Evolutionary conservation across 2,113 vertebrate species (phyloP), one percentile per base, ranked within the genome.

Genomic region (Seriola dumerili): DNA sequence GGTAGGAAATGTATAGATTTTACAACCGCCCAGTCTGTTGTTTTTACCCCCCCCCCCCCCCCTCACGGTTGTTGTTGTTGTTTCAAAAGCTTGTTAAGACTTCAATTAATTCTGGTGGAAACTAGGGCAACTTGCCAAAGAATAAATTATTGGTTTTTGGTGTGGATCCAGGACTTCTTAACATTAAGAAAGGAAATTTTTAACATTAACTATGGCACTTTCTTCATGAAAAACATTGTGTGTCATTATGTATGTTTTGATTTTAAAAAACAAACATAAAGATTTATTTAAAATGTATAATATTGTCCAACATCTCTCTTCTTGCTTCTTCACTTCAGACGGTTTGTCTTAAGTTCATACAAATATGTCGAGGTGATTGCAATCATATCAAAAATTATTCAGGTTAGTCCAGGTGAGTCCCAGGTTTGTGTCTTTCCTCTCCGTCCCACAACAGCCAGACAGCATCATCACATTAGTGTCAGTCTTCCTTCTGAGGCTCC

Each of bases 401-500:
- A 21, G 9, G 25, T 8, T 8, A 9, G 19, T 52, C 19, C 50
- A 21, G n/a, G n/a, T n/a, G n/a, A n/a, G n/a, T n/a, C n/a, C n/a
- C n/a, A n/a, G 29, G 8, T 72, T 72, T 21, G n/a, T 40, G 21
- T 62, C 58, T 79, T 59, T 76, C n/a, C n/a, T 76, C 17, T 21
- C 16, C 7, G 17, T 52, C 48, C 7, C 72, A 79, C 16, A 83
- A 19, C 58, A 58, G 23, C 54, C 75, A 73, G 64, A 79, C 84
- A 84, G 69, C 81, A 80, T 50, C 46, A 81, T 72, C 68, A 48
- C 71, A 65, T 61, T 25, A 62, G 55, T 66, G 62, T 83, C 40
- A 61, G 34, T 69, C 50, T 66, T 61, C 66, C 70, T 68, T 81
- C 52, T 40, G 72, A 58, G 67, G 4, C 46, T 38, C 32, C 34